A percentile compares a stretch with the other conserved stretches of the same genome.
Evolutionary conservation across 2,797 vertebrate genomes (phyloP).

Genomic region (Eptatretus atami): DNA sequence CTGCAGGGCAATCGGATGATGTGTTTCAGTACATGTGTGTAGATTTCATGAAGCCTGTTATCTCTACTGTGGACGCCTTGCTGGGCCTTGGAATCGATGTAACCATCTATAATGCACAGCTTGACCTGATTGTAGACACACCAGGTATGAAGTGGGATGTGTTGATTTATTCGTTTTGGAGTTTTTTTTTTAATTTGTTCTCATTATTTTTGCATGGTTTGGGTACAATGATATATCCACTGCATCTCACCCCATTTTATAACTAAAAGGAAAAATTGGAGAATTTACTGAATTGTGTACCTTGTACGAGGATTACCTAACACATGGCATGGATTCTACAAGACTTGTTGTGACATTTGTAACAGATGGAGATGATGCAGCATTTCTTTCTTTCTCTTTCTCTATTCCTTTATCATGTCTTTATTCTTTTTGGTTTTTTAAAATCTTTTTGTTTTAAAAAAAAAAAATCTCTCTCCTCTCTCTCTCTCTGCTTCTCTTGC

Average conservation of each 20-base stretch:
- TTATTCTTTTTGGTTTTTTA: too few species aligned
- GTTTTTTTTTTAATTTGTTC: neutral
- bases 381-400: too few species aligned
- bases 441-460: too few species aligned
- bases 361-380: too few species aligned
- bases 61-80: constrained; percentile 38
- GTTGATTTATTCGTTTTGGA: neutral
- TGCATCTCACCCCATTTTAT: neutral
- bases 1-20: constrained; percentile 25
- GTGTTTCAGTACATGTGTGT: constrained; percentile 50
- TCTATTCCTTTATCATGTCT: too few species aligned
- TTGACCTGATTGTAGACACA: constrained; percentile 87
- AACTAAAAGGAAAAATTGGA: too few species aligned
- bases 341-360: too few species aligned
- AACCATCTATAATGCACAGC: constrained; percentile 69
- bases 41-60: constrained; percentile 70
- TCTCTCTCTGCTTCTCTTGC: too few species aligned
- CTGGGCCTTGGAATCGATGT: constrained; percentile 36
- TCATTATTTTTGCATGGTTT: constrained; percentile 4
- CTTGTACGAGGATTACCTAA: too few species aligned
- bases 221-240: neutral
- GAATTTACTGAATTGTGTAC: too few species aligned
- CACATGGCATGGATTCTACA: too few species aligned
- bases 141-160: constrained; percentile 24
- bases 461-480: too few species aligned